Percentiles rank a stretch among this genome's conserved stretches.
Conservation (phyloP, 2,888 invertebrate species). For the Phortica okadai region DNA sequence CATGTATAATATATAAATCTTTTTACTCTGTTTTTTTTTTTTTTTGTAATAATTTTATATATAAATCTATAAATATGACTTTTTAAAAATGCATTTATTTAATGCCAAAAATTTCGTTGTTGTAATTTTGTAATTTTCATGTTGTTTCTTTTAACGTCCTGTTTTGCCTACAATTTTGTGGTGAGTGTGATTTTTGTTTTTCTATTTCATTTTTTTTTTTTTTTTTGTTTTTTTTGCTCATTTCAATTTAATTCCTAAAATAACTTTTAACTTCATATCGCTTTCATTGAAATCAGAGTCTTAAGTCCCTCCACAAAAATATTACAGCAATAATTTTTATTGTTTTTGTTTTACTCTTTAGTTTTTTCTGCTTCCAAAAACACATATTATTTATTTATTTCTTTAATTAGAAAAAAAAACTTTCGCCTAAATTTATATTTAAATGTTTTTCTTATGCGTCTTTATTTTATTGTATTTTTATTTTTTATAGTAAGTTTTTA, state of each 20-base stretch:
- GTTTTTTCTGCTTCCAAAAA: constrained; percentile 40
- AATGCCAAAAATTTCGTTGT: constrained; percentile 71
- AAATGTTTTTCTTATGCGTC: background rate
- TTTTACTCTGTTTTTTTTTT: constrained; percentile 50
- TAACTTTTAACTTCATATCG: background rate
- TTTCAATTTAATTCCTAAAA: constrained; percentile 22
- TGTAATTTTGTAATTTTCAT: constrained; percentile 65
- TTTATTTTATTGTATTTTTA: background rate
- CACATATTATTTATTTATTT: constrained; percentile 44
- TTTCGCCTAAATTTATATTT: constrained; percentile 16
- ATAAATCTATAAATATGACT: constrained; percentile 58
- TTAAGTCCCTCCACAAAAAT: constrained; percentile 73
- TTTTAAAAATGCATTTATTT: constrained; percentile 66
- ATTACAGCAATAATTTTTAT: constrained; percentile 35
- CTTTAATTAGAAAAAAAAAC: constrained; percentile 3
- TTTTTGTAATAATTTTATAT: constrained; percentile 42
- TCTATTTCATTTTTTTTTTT: constrained; percentile 30
- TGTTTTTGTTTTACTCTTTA: constrained; percentile 25
- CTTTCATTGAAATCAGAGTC: constrained; percentile 70
- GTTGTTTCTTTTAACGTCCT: constrained; percentile 67
- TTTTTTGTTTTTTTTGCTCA: constrained; percentile 38
- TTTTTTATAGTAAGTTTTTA: background rate
- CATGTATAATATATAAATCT: constrained; percentile 61
- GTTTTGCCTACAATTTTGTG: constrained; percentile 54
- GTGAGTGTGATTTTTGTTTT: constrained; percentile 24